These are phyloP conservation scores for Drosophila mettleri DNA, from an alignment of 2,888 invertebrate species.

Conservation along the genomic window DNA sequence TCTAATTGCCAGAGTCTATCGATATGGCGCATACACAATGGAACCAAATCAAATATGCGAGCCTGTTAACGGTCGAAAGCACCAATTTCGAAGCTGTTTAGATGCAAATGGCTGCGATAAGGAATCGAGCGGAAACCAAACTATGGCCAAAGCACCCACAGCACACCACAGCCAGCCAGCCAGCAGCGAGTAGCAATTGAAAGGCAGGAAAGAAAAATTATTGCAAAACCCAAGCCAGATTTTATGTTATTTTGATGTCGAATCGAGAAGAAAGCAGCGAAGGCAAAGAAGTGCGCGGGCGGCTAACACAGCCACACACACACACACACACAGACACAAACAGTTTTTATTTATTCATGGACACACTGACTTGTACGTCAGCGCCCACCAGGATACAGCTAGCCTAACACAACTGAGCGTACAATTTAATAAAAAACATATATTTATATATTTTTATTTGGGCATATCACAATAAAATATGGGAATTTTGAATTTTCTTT, in stretches of 20 bases:
- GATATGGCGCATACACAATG: conserved; percentile 24
- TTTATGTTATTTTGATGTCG: conserved; percentile 72
- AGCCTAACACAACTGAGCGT: conserved; percentile 36
- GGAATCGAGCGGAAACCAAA: conserved; percentile 45
- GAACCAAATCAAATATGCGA: conserved; percentile 58
- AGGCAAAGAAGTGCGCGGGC: conserved; percentile 2
- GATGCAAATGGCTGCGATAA: conserved; percentile 74
- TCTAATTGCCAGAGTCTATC: conserved; percentile 59
- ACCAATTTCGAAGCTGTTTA: conserved; percentile 65
- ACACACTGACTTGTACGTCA: conserved; percentile 55
- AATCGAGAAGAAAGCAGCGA: conserved; percentile 23
- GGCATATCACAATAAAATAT: conserved; percentile 26
- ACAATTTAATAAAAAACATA: conserved; percentile 34
- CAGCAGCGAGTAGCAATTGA: conserved; percentile 33
- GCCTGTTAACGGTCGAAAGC: conserved; percentile 35
- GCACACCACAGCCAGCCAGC: conserved; percentile 16
- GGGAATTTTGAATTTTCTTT: conserved; percentile 43
- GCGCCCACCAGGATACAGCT: conserved; percentile 28
- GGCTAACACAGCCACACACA: conserved; percentile 23
- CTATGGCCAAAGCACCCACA: conserved; percentile 28
- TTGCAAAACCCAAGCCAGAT: conserved; percentile 56
- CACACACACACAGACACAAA: conserved; percentile 20
- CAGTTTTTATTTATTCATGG: conserved; percentile 72
- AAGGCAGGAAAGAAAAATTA: conserved; percentile 37
- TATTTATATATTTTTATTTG: conserved; percentile 16